Conservation (phyloP, 2,113 vertebrate species). For the Phaethon lepturus region DNA sequence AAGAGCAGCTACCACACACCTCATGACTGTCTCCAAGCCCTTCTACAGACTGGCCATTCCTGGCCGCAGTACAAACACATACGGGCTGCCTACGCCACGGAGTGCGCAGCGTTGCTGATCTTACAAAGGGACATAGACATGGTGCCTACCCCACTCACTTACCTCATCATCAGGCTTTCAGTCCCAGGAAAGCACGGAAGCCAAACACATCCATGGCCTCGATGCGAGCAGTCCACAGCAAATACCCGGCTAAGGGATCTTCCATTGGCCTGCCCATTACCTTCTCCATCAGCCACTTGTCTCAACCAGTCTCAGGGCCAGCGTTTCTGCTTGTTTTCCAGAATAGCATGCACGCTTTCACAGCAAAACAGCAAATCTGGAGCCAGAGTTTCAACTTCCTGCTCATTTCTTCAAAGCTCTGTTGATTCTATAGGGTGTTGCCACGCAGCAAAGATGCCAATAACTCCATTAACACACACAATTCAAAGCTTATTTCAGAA, state of each 20-base stretch:
- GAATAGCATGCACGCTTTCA: not conserved
- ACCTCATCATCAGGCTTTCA: not conserved
- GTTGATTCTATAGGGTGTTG: not conserved
- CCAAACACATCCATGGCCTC: accelerated
- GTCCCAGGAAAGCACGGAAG: not conserved
- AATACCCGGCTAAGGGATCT: not conserved
- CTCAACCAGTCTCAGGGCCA: not conserved
- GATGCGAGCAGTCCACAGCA: not conserved
- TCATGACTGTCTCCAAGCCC: not conserved
- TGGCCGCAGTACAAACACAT: accelerated
- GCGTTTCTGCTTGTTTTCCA: not conserved
- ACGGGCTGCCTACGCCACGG: not conserved
- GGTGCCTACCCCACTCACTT: not conserved
- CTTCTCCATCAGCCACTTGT: not conserved
- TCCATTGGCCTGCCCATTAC: not conserved
- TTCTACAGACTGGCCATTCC: not conserved
- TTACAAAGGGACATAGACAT: accelerated
- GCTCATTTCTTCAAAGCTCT: not conserved
- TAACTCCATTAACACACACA: not conserved
- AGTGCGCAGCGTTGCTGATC: too few species aligned
- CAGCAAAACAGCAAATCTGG: not conserved
- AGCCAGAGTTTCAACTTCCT: not conserved
- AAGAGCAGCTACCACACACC: not conserved
- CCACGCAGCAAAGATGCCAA: not conserved
- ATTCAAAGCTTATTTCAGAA: not conserved